Evolutionary conservation across 2,113 vertebrate genomes (phyloP).

Genomic region (Acanthisitta chloris): DNA sequence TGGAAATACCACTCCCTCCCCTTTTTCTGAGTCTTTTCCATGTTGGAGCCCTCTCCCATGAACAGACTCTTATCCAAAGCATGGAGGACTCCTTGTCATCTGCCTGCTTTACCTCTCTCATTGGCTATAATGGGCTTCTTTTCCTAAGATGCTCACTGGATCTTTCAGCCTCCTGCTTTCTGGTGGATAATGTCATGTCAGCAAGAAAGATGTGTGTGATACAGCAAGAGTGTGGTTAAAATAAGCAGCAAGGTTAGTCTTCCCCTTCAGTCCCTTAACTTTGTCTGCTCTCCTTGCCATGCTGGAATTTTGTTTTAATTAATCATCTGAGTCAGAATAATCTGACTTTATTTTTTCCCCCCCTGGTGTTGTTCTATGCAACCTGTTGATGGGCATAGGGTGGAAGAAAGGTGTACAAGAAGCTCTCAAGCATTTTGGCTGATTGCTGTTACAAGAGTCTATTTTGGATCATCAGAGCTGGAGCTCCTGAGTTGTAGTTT

Average conservation of each 20-base stretch:
- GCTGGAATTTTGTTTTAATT: background rate
- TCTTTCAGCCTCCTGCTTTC: background rate
- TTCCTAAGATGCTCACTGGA: background rate
- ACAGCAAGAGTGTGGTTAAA: background rate
- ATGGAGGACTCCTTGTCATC: background rate
- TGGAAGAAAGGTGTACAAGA: background rate
- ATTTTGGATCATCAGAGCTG: background rate
- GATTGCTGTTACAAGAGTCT: conserved; percentile 12
- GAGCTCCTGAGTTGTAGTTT: background rate
- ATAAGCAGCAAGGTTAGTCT: background rate
- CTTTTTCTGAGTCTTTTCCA: background rate
- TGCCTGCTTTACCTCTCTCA: background rate
- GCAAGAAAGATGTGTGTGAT: fast-evolving
- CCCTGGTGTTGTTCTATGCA: background rate
- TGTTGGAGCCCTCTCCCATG: background rate
- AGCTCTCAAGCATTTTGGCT: background rate
- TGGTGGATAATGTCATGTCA: background rate
- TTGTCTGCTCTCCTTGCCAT: background rate
- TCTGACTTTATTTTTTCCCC: background rate
- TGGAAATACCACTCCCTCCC: background rate
- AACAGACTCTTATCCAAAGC: background rate
- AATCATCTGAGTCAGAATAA: background rate
- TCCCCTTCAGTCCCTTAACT: background rate
- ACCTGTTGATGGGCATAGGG: background rate
- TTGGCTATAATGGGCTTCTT: background rate